Percentiles rank a stretch among this genome's conserved stretches.
Evolutionary conservation across 2,888 invertebrate species (phyloP).

Genomic region (Antheraea assamensis): DNA sequence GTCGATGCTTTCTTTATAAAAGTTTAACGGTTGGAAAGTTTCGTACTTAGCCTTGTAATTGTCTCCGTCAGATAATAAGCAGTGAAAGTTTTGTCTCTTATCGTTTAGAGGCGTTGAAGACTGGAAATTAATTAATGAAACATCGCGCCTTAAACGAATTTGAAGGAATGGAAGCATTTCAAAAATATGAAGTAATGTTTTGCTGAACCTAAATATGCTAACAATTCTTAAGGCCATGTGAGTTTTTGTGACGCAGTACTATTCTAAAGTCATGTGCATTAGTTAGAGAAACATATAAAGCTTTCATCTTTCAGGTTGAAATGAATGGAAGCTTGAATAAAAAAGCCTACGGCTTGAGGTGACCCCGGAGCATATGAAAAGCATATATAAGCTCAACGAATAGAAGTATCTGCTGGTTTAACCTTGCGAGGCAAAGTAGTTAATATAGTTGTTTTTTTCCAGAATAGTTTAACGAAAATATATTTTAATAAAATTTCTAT

Average conservation of each 20-base stretch:
- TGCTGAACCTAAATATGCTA: background rate
- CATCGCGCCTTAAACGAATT: conserved; percentile 14
- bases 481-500: too few species aligned
- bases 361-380: conserved; percentile 18
- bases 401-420: conserved; percentile 8
- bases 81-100: conserved; percentile 12
- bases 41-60: conserved; percentile 18
- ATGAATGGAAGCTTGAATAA: conserved; percentile 19
- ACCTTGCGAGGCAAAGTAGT: background rate
- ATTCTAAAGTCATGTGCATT: conserved; percentile 17
- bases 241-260: background rate
- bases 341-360: conserved; percentile 17
- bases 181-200: background rate
- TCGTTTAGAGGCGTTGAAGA: conserved; percentile 17
- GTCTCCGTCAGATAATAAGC: conserved; percentile 21
- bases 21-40: conserved; percentile 18
- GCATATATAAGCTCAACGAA: conserved; percentile 3
- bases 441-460: background rate
- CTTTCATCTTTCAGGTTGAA: conserved; percentile 12
- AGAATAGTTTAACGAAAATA: too few species aligned
- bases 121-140: conserved; percentile 19
- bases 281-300: conserved; percentile 9
- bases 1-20: conserved; percentile 14
- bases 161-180: background rate
- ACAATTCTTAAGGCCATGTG: background rate